phyloP scores from a whole-genome alignment of 2,113 vertebrate genomes.

The Erinaceus europaeus region DNA sequence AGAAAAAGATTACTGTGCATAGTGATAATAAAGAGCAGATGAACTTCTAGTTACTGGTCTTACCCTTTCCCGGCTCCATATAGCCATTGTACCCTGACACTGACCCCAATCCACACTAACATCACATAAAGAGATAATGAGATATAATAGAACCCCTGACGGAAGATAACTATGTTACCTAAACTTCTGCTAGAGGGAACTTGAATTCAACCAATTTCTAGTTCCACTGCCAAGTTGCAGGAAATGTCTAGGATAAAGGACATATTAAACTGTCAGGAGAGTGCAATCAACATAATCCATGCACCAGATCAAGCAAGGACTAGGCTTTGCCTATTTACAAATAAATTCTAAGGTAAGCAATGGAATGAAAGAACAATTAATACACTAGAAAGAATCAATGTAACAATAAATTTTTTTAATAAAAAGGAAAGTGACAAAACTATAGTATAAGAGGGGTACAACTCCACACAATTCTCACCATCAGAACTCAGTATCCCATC shows the following conservation, averaged over 20 bases:
- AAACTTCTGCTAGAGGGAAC: neutral
- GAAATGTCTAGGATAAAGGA: neutral
- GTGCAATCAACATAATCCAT: neutral
- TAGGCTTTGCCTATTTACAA: neutral
- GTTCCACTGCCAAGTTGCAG: neutral
- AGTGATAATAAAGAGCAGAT: neutral
- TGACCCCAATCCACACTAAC: neutral
- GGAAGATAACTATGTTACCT: neutral
- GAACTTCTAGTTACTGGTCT: neutral
- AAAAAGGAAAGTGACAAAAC: too few relatives aligned
- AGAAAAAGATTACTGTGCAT: too few relatives aligned
- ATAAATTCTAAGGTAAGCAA: neutral
- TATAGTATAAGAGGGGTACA: too few relatives aligned
- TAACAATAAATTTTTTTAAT: neutral
- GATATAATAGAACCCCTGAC: neutral
- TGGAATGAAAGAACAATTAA: neutral
- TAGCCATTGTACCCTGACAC: too few relatives aligned
- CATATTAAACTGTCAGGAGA: too few relatives aligned
- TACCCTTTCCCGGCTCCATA: neutral
- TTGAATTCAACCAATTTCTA: neutral
- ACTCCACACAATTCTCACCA: too few relatives aligned
- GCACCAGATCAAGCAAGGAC: neutral
- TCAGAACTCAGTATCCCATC: too few relatives aligned
- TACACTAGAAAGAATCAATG: neutral
- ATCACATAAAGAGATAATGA: neutral